Conservation (phyloP, 2,113 vertebrate genomes). For the Psettodes erumei region DNA sequence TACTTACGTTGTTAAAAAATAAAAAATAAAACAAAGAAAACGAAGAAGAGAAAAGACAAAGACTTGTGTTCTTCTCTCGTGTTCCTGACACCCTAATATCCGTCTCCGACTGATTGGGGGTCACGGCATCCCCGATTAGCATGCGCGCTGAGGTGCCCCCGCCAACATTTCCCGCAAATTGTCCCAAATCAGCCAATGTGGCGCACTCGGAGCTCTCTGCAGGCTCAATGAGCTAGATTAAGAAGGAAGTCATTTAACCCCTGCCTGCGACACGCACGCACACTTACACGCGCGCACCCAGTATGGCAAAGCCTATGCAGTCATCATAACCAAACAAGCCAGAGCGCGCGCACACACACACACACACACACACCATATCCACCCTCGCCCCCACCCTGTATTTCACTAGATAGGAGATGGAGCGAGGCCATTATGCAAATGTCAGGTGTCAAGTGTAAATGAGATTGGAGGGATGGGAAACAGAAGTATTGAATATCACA, state of each 20-base stretch:
- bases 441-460: conserved; percentile 83
- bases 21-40: too few relatives aligned
- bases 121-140: conserved; percentile 73
- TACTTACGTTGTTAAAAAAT: conserved; percentile 1
- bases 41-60: conserved; percentile 47
- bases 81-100: conserved; percentile 61
- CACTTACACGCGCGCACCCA: conserved; percentile 12
- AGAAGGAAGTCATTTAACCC: conserved; percentile 76
- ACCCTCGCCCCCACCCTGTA: conserved; percentile 41
- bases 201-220: conserved; percentile 58
- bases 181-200: conserved; percentile 73
- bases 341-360: neutral
- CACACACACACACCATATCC: conserved; percentile 18
- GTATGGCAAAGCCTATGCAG: conserved; percentile 40
- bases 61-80: conserved; percentile 30
- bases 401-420: conserved; percentile 68
- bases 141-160: conserved; percentile 60
- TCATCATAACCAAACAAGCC: conserved; percentile 56
- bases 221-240: conserved; percentile 79
- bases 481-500: conserved; percentile 75
- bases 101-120: conserved; percentile 72
- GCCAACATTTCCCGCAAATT: conserved; percentile 73
- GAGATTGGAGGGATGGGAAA: conserved; percentile 77
- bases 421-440: conserved; percentile 79
- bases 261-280: conserved; percentile 36